phyloP scores from a whole-genome alignment of 2,113 vertebrate species.

The Rhea americana region DNA sequence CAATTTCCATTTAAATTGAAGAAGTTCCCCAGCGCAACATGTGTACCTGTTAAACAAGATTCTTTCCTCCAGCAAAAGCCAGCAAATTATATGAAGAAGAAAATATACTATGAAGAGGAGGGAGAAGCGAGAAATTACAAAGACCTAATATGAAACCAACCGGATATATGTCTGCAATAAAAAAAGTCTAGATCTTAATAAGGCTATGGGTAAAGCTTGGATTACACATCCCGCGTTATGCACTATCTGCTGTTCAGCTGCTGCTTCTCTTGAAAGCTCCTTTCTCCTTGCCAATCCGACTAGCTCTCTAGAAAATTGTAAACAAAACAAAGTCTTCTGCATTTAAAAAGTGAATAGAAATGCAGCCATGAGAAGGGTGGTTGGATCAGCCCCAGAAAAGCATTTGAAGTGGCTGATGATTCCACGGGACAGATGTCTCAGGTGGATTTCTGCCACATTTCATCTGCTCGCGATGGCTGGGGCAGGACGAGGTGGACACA shows the following conservation, averaged over 20 bases:
- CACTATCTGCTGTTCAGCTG: background rate
- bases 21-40: constrained; percentile 21
- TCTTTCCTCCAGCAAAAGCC: background rate
- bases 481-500: rapidly evolving
- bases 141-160: background rate
- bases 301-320: background rate
- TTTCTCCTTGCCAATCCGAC: background rate
- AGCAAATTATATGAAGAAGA: background rate
- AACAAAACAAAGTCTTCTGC: background rate
- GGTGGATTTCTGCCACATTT: background rate
- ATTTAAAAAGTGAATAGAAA: background rate
- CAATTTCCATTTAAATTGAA: constrained; percentile 67
- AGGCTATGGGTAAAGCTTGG: constrained; percentile 22
- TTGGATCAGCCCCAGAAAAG: background rate
- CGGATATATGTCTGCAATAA: background rate
- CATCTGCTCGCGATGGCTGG: background rate
- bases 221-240: background rate
- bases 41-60: background rate
- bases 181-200: constrained; percentile 5
- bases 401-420: background rate
- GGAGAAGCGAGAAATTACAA: background rate
- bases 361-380: rapidly evolving
- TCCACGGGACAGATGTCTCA: rapidly evolving
- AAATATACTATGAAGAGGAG: background rate
- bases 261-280: background rate